Base-by-base conservation (phyloP, 1,140 invertebrate genomes). In the Drosophila ohnishii region DNA sequence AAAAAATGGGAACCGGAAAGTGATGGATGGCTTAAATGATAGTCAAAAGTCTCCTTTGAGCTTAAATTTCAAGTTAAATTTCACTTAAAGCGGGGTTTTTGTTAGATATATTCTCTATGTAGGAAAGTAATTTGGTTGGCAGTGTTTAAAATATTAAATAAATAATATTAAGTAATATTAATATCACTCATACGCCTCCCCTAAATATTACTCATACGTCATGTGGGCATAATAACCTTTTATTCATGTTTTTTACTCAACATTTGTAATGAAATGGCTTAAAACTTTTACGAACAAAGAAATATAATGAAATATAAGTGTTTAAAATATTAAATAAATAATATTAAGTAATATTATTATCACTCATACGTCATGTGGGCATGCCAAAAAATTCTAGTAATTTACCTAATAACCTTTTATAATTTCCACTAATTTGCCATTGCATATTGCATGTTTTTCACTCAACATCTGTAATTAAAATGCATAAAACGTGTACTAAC, bases 11-110 rank as follows among this genome's bases (percentile, higher is more conserved):
- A 45, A 19, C 28, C 30, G 10, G 2, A 19, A 32, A n/a, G 51
- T 82, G 78, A 86, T 70, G 75, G 75, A 76, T 86, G 77, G 74
- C 53, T 75, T 67, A 44, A 72, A 78, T 59, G 34, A 22, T 5
- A 30, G 22, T 22, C 19, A 8, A 55, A 62, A 50, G 63, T 56
- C 8, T 34, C 4, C n/a, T 30, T 3, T 6, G 3, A 63, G n/a
- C 30, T 66, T 34, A 50, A 67, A 67, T 34, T 30, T 3, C 9
- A 47, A 13, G 25, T 47, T 47, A 47, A 47, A 25, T 9, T 58
- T 11, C 10, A 10, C 59, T 63, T 64, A 63, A 74, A 74, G 16
- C 14, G 40, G 28, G 8, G 1, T 19, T 8, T 47, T 7, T 32
- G 8, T 47, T 11, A 3, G 10, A 25, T 9, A 13, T 14, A 4